Conservation (phyloP, 2,888 invertebrate genomes). For the Dolomedes plantarius region DNA sequence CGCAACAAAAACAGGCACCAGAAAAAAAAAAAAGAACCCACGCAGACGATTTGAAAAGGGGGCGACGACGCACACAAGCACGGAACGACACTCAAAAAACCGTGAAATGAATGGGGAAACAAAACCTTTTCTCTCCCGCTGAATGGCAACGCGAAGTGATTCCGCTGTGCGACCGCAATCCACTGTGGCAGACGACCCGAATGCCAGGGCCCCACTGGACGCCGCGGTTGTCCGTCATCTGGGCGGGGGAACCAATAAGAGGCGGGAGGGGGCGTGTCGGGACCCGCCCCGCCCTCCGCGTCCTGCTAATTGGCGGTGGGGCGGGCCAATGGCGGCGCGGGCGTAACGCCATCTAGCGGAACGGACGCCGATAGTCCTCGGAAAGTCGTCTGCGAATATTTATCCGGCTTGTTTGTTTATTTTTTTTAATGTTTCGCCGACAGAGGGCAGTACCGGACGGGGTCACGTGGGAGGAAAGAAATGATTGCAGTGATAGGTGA, state of each 20-base stretch:
- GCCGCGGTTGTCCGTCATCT: neutral
- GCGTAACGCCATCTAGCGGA: neutral
- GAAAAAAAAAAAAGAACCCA: neutral
- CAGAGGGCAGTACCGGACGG: neutral
- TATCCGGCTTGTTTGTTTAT: no score
- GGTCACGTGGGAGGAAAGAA: neutral
- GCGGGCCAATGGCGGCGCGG: neutral
- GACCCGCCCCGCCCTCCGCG: neutral
- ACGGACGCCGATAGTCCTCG: neutral
- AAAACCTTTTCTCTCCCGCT: no score
- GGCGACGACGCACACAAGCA: neutral
- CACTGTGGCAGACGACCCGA: neutral
- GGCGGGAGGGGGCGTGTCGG: neutral
- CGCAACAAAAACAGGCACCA: neutral
- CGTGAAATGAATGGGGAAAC: no score
- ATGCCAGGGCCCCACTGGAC: neutral
- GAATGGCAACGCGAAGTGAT: neutral
- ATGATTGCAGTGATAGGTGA: no score
- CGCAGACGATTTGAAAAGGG: neutral
- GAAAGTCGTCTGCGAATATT: no score
- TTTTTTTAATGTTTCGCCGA: neutral
- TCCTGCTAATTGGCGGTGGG: neutral
- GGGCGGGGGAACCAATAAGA: slow-evolving; percentile 8
- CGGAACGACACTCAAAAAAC: neutral
- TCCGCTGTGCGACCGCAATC: neutral